Percentiles rank a stretch among this genome's conserved stretches.
phyloP scores from a whole-genome alignment of 2,113 vertebrate species.

The Ciconia boyciana region DNA sequence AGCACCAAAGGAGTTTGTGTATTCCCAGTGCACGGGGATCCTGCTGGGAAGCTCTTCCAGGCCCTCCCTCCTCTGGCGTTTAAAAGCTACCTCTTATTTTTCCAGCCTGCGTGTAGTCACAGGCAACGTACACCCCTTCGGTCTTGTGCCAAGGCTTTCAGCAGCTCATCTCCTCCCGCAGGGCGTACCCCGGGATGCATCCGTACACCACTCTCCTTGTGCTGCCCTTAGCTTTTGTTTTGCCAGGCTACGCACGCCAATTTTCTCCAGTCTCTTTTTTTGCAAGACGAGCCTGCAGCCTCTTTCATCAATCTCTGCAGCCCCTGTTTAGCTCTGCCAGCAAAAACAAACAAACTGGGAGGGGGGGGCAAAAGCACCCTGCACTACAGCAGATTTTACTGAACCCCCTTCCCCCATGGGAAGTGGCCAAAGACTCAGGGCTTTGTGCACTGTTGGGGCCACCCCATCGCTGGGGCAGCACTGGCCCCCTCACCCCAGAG shows the following conservation, averaged over 20 bases:
- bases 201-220: neutral
- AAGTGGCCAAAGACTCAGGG: neutral
- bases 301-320: neutral
- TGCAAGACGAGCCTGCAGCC: neutral
- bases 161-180: neutral
- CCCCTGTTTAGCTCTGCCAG: neutral
- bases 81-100: neutral
- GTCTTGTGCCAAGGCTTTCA: neutral
- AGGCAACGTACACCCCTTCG: neutral
- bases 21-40: neutral
- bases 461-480: neutral
- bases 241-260: neutral
- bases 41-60: neutral
- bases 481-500: neutral
- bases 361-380: neutral
- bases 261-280: neutral
- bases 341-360: neutral
- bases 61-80: neutral
- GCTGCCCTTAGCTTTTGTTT: conserved; percentile 41
- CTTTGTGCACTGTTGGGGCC: neutral
- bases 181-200: neutral
- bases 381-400: neutral
- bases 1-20: neutral
- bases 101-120: neutral
- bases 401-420: neutral